A percentile compares a stretch with the other conserved stretches of the same genome.
phyloP scores from a whole-genome alignment of 1,140 invertebrate genomes.

The Nilaparvata lugens region DNA sequence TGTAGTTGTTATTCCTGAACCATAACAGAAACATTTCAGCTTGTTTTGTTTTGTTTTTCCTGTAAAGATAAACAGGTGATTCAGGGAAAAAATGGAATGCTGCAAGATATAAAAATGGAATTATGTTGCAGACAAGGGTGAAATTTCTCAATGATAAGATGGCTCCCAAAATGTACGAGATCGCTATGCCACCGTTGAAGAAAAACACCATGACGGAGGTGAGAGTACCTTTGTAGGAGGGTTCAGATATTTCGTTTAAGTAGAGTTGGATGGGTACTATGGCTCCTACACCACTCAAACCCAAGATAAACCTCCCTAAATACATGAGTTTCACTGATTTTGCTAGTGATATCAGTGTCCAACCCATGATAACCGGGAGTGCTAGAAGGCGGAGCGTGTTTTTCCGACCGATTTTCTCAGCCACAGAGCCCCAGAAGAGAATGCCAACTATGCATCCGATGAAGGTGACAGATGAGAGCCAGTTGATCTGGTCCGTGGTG shows the following conservation, averaged over 20 bases:
- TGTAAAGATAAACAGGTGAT: constrained; percentile 16
- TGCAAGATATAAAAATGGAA: too few species aligned
- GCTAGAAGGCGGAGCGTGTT: constrained; percentile 56
- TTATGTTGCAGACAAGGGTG: too few species aligned
- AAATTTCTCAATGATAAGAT: constrained; percentile 24
- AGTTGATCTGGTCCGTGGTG: constrained; percentile 42
- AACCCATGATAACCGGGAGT: constrained; percentile 65
- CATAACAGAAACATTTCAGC: constrained; percentile 44
- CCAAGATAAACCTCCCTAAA: constrained; percentile 63
- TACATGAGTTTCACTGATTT: constrained; percentile 49
- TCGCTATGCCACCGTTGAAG: constrained; percentile 68
- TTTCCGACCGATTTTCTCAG: constrained; percentile 69
- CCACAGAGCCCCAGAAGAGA: constrained; percentile 53
- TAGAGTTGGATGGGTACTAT: constrained; percentile 77
- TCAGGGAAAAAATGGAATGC: too few species aligned
- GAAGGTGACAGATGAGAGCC: constrained; percentile 66
- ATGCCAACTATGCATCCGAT: constrained; percentile 69
- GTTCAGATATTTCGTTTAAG: constrained; percentile 76
- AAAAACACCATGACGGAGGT: constrained; percentile 77
- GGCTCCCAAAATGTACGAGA: constrained; percentile 62
- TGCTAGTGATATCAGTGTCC: constrained; percentile 58
- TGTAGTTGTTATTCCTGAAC: constrained; percentile 48
- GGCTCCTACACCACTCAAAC: constrained; percentile 61
- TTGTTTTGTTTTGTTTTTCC: constrained; percentile 37
- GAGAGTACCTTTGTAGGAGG: constrained; percentile 64